These are phyloP conservation scores for Rattus norvegicus DNA, from an alignment of 2,113 vertebrate species.

Conservation along the genomic window GRCr8 NC_086026.1:107081501-107082000, in stretches of 20 bases:
- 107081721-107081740: not conserved
- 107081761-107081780: not conserved
- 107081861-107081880: not conserved
- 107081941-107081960: not conserved
- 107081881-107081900: not conserved
- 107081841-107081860: not conserved
- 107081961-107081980: too few relatives aligned
- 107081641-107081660: not conserved
- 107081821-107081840: not conserved
- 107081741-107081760: not conserved
- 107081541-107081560: not conserved
- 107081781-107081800: not conserved
- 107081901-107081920: not conserved
- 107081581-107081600: not conserved
- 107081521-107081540: not conserved
- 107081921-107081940: not conserved
- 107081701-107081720: not conserved
- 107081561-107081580: not conserved
- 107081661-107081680: not conserved
- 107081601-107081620: not conserved
- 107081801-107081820: not conserved
- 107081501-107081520: not conserved
- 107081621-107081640: rapidly evolving
- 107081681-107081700: not conserved
- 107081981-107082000: not conserved